Conservation (phyloP, 2,888 invertebrate species). For the Chrysina gloriosa region DNA sequence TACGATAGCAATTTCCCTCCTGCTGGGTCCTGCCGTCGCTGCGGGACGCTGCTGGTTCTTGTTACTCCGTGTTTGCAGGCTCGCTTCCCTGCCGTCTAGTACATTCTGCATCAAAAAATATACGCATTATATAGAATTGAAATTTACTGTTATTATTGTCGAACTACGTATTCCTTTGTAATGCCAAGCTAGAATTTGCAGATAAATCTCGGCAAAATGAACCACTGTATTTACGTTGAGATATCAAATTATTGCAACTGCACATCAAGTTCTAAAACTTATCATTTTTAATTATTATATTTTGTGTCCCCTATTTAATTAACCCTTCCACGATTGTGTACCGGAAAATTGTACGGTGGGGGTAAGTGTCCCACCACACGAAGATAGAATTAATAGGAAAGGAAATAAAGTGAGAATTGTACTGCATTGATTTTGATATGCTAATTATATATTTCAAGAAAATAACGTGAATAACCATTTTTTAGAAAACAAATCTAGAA, state of each 20-base stretch:
- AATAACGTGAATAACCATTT: too few relatives aligned
- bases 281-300: too few relatives aligned
- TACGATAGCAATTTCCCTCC: conserved; percentile 58
- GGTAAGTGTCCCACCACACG: too few relatives aligned
- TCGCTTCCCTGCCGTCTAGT: conserved; percentile 38
- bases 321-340: too few relatives aligned
- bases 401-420: too few relatives aligned
- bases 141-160: conserved; percentile 35
- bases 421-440: too few relatives aligned
- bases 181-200: neutral
- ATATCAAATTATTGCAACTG: neutral
- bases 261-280: too few relatives aligned
- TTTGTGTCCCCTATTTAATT: too few relatives aligned
- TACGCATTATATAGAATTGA: conserved; percentile 27
- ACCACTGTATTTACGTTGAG: neutral
- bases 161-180: conserved; percentile 22
- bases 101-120: conserved; percentile 36
- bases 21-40: conserved; percentile 51
- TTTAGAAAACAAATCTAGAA: too few relatives aligned
- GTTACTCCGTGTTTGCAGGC: conserved; percentile 37
- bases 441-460: too few relatives aligned
- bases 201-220: conserved; percentile 7
- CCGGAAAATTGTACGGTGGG: too few relatives aligned
- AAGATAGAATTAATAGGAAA: too few relatives aligned
- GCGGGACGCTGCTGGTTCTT: conserved; percentile 49